Evolutionary conservation across 2,113 vertebrate genomes (phyloP).

Genomic region (Zosterops hypoxanthus): DNA sequence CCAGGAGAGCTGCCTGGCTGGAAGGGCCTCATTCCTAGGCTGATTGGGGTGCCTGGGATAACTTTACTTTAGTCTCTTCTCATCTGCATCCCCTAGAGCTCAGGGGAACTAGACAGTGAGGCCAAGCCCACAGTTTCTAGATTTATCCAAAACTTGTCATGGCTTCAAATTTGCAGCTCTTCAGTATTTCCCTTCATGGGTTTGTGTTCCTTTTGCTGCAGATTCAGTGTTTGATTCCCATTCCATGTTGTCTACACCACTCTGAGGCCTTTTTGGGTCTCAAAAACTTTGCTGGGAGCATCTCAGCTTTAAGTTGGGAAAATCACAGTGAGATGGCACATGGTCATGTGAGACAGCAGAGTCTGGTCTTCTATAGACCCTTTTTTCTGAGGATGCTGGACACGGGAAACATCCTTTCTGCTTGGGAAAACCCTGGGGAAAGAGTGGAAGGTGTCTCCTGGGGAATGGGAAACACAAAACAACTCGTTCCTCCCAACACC

Average conservation of each 20-base stretch:
- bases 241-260: background rate
- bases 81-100: background rate
- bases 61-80: background rate
- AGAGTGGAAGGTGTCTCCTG: background rate
- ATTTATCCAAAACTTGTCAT: background rate
- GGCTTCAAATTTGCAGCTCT: background rate
- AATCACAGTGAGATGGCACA: fast-evolving
- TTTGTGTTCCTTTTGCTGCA: background rate
- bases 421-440: background rate
- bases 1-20: background rate
- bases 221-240: background rate
- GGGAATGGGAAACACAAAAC: background rate
- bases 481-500: fast-evolving
- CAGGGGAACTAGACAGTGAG: background rate
- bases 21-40: background rate
- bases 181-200: background rate
- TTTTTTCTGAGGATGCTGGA: background rate
- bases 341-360: background rate
- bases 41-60: background rate
- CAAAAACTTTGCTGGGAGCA: background rate
- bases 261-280: background rate
- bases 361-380: background rate
- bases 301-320: background rate
- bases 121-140: background rate
- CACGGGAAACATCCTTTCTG: background rate